Conservation (phyloP, 1,140 invertebrate species). For the Glossosoma conforme region DNA sequence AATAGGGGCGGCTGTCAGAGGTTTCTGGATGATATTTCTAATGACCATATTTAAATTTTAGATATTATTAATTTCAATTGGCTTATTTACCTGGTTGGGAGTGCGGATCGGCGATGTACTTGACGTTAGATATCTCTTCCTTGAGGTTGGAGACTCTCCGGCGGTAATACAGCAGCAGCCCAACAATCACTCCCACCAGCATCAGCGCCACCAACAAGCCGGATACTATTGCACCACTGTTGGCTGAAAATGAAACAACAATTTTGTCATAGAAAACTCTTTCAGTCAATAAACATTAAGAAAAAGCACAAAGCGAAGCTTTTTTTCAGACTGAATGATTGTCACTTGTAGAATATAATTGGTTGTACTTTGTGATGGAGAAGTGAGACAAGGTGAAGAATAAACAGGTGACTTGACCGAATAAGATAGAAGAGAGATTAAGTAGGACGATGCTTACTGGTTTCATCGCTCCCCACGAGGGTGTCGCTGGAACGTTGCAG, state of each 20-base stretch:
- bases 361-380: too few relatives aligned
- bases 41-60: too few relatives aligned
- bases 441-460: constrained; percentile 10
- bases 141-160: constrained; percentile 73
- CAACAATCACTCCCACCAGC: constrained; percentile 57
- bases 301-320: too few relatives aligned
- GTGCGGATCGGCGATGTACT: constrained; percentile 79
- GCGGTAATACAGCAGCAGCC: constrained; percentile 71
- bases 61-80: constrained; percentile 6
- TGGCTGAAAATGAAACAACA: constrained; percentile 33
- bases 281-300: too few relatives aligned
- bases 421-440: too few relatives aligned
- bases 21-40: too few relatives aligned
- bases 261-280: too few relatives aligned
- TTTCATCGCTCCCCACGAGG: constrained; percentile 25
- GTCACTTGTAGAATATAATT: too few relatives aligned
- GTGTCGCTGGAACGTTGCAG: constrained; percentile 42
- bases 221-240: constrained; percentile 56
- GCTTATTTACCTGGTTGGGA: constrained; percentile 53
- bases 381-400: too few relatives aligned
- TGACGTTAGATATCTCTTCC: constrained; percentile 79
- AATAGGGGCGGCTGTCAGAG: too few relatives aligned
- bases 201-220: constrained; percentile 64
- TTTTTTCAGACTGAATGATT: too few relatives aligned
- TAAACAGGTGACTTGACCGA: too few relatives aligned